Conservation (phyloP, 64 coral and sea anemone species). For the Platygyra sinensis region DNA sequence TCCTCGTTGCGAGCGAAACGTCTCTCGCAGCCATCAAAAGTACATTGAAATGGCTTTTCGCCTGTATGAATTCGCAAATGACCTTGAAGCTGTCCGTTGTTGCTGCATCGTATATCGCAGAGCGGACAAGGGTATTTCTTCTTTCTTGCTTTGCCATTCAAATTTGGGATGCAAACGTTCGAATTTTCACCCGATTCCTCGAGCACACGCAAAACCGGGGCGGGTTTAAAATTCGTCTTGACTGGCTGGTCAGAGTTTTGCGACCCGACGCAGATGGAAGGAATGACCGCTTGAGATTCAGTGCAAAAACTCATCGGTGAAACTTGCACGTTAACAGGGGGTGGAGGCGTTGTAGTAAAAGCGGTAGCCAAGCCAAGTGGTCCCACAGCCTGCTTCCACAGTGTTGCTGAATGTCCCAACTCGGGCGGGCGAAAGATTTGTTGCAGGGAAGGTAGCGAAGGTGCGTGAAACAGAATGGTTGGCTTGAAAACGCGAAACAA, state of each 20-base stretch:
- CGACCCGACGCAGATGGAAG: background rate
- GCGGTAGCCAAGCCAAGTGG: constrained; percentile 60
- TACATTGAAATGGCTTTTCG: constrained; percentile 84
- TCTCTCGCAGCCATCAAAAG: constrained; percentile 76
- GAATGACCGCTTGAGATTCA: constrained; percentile 19
- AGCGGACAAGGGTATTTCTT: constrained; percentile 91
- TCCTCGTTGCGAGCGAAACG: constrained; percentile 97
- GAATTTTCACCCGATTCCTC: constrained; percentile 35
- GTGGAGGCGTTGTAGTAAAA: constrained; percentile 61
- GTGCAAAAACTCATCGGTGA: constrained; percentile 47
- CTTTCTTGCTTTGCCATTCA: constrained; percentile 68
- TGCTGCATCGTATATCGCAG: constrained; percentile 93
- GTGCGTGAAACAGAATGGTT: constrained; percentile 92
- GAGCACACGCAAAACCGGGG: background rate
- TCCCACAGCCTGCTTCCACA: constrained; percentile 81
- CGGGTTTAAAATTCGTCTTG: background rate
- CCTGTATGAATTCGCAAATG: constrained; percentile 96
- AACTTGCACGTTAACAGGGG: constrained; percentile 57
- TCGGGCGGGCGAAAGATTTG: constrained; percentile 60
- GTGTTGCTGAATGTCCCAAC: constrained; percentile 32
- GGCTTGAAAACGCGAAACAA: constrained; percentile 93
- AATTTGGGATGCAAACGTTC: background rate
- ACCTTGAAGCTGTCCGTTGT: constrained; percentile 95
- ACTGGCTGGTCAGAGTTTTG: background rate
- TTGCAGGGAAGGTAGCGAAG: constrained; percentile 63